Percentiles rank a stretch among this genome's conserved stretches.
phyloP scores from a whole-genome alignment of 2,797 vertebrate species.

The Neostethus bicornis region DNA sequence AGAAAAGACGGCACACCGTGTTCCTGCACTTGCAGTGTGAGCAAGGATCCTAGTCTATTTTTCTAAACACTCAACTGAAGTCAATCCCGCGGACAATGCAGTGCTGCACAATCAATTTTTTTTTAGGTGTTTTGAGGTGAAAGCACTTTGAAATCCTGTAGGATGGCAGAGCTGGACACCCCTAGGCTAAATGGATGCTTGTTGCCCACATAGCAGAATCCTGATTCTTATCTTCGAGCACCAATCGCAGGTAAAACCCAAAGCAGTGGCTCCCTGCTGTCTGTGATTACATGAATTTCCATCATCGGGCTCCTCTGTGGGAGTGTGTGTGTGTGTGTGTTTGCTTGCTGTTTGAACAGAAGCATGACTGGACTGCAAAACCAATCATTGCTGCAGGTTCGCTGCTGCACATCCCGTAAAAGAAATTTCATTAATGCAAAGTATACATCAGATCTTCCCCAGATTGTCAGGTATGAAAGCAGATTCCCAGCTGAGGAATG shows the following conservation, averaged over 20 bases:
- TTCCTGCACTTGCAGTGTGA: too few relatives aligned
- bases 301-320: conserved; percentile 43
- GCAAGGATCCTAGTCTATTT: too few relatives aligned
- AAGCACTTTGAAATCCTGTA: too few relatives aligned
- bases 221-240: conserved; percentile 50
- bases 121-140: too few relatives aligned
- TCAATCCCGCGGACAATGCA: too few relatives aligned
- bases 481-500: not conserved
- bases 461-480: not conserved
- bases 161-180: too few relatives aligned
- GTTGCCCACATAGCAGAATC: conserved; percentile 42
- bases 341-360: conserved; percentile 55
- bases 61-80: too few relatives aligned
- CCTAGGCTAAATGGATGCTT: conserved; percentile 32
- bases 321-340: conserved; percentile 48
- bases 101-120: too few relatives aligned
- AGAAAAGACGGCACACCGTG: too few relatives aligned
- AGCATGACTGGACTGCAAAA: conserved; percentile 67
- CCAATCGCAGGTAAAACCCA: conserved; percentile 61
- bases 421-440: conserved; percentile 22
- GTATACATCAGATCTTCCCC: conserved; percentile 7
- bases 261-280: conserved; percentile 47
- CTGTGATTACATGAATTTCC: conserved; percentile 66
- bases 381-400: conserved; percentile 33
- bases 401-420: conserved; percentile 28